These are phyloP conservation scores for Valencia hispanica DNA, from an alignment of 2,797 vertebrate species.

Conservation along the genomic window DNA sequence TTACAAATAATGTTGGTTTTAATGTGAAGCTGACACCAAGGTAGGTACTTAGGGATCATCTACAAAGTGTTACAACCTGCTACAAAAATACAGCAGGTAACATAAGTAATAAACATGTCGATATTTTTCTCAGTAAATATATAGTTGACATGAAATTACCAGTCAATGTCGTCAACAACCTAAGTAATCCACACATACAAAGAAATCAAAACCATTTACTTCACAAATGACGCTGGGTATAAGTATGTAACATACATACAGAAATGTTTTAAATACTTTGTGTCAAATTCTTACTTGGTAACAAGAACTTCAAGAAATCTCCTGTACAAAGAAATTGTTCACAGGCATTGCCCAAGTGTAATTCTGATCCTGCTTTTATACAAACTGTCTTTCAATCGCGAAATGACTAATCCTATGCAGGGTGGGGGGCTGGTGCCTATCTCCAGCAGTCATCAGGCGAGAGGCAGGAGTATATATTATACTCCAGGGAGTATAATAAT, in stretches of 20 bases:
- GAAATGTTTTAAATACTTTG: not conserved
- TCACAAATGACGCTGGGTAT: not conserved
- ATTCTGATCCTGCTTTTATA: no score
- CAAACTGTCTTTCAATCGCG: no score
- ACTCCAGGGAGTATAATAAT: no score
- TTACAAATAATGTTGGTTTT: not conserved
- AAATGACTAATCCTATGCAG: no score
- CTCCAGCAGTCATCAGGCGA: no score
- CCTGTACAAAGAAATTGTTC: not conserved
- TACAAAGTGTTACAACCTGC: not conserved
- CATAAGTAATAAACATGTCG: not conserved
- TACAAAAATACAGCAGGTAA: not conserved
- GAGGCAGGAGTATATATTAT: no score
- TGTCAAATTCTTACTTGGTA: not conserved
- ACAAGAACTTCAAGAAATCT: not conserved
- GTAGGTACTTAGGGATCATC: not conserved
- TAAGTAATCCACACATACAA: not conserved
- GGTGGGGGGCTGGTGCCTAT: no score
- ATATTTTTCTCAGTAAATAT: not conserved
- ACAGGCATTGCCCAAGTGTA: not conserved
- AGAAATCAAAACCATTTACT: not conserved
- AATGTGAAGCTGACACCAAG: not conserved
- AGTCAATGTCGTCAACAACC: not conserved
- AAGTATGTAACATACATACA: not conserved
- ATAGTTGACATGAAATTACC: not conserved